Conservation (phyloP, 2,113 vertebrate genomes). For the Aramus guarauna region DNA sequence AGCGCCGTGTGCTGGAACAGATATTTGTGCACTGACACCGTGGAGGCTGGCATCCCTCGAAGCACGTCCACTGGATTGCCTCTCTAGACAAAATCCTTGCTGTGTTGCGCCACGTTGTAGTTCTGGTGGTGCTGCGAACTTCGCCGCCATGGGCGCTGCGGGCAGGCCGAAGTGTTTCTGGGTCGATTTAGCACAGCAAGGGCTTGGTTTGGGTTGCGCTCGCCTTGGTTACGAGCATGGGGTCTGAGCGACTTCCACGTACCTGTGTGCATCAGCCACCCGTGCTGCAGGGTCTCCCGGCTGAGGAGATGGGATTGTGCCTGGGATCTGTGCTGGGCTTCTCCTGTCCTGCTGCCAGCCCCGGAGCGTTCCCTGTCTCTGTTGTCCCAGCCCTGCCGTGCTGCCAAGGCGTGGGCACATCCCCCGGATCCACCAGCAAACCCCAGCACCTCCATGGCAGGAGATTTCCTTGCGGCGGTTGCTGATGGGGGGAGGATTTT, state of each 20-base stretch:
- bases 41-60: background rate
- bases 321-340: background rate
- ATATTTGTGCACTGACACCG: rapidly evolving
- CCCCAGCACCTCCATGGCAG: rapidly evolving
- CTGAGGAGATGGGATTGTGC: too few species aligned
- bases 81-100: background rate
- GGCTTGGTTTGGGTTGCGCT: background rate
- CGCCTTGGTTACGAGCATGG: background rate
- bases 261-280: rapidly evolving
- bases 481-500: background rate
- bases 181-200: rapidly evolving
- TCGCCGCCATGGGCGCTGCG: background rate
- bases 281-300: background rate
- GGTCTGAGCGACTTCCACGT: rapidly evolving
- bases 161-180: background rate
- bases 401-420: background rate
- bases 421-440: background rate
- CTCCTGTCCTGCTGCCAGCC: background rate
- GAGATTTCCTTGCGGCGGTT: background rate
- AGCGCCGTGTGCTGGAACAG: background rate
- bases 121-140: background rate
- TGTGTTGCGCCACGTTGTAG: background rate
- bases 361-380: background rate
- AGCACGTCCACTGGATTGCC: rapidly evolving
- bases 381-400: background rate